These are phyloP conservation scores for Nesogale talazaci DNA, from an alignment of 2,113 vertebrate genomes.

Conservation along the genomic window DNA sequence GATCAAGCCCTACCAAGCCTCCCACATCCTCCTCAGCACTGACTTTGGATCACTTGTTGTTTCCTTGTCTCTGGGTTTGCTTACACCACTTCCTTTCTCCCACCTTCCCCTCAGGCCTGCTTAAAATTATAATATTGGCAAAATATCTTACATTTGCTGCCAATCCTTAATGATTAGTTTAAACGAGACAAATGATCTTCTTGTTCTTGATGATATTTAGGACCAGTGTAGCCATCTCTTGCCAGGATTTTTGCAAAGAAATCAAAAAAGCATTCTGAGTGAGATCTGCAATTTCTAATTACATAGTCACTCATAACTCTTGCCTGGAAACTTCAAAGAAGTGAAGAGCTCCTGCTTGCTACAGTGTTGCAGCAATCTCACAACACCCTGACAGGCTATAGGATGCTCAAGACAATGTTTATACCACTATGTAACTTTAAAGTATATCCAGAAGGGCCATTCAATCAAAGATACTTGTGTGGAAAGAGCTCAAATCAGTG, in stretches of 20 bases:
- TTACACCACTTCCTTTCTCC: too few species aligned
- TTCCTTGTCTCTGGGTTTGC: too few species aligned
- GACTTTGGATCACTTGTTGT: too few species aligned
- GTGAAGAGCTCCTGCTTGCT: background rate
- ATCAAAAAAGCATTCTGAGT: constrained; percentile 35
- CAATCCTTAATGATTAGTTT: constrained; percentile 43
- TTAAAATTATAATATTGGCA: constrained; percentile 57
- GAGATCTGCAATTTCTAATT: constrained; percentile 54
- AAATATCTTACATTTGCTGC: constrained; percentile 49
- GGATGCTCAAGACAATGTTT: background rate
- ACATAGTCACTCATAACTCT: constrained; percentile 16
- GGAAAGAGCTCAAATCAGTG: constrained; percentile 35
- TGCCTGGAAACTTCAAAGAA: constrained; percentile 20
- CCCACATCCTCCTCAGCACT: too few species aligned
- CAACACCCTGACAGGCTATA: background rate
- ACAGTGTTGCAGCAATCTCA: background rate
- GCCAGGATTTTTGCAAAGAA: constrained; percentile 55
- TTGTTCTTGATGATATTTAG: constrained; percentile 53
- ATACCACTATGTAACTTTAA: background rate
- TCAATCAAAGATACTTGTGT: background rate
- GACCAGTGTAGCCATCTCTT: constrained; percentile 33
- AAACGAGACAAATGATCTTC: constrained; percentile 53
- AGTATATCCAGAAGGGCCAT: background rate
- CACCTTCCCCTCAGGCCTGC: constrained; percentile 10
- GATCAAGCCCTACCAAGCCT: too few species aligned